Evolutionary conservation across 2,113 vertebrate species (phyloP).

Genomic region (Benitochromis conjunctus): DNA sequence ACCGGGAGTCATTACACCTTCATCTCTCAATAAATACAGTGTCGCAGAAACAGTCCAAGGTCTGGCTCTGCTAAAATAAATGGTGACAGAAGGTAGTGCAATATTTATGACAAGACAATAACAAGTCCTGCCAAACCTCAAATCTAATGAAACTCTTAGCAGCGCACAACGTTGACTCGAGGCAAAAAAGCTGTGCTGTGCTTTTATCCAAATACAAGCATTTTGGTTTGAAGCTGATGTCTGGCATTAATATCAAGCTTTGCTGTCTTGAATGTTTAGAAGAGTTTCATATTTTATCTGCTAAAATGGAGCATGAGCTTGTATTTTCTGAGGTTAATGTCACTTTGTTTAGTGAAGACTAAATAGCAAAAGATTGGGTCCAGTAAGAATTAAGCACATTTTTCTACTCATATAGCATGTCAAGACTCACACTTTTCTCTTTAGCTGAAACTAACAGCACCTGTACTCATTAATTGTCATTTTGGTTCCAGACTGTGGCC

Average conservation of each 20-base stretch:
- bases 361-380: not conserved
- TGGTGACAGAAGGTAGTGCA: not conserved
- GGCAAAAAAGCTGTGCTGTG: not conserved
- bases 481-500: not conserved
- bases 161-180: not conserved
- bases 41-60: not conserved
- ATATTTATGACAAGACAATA: constrained; percentile 13
- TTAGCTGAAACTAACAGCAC: not conserved
- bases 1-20: not conserved
- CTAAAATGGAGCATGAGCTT: accelerated
- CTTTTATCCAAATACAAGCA: not conserved
- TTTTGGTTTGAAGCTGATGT: not conserved
- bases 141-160: constrained; percentile 4
- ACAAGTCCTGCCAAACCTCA: not conserved
- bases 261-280: not conserved
- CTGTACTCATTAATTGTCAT: not conserved
- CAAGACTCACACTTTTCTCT: not conserved
- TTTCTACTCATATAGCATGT: not conserved
- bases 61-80: not conserved
- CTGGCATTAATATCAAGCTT: not conserved
- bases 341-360: not conserved
- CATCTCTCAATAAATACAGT: constrained; percentile 6
- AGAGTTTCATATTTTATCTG: not conserved
- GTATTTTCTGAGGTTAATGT: not conserved
- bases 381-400: not conserved